phyloP scores from a whole-genome alignment of 1,140 invertebrate genomes.

The Scaptomyza pallida region DNA sequence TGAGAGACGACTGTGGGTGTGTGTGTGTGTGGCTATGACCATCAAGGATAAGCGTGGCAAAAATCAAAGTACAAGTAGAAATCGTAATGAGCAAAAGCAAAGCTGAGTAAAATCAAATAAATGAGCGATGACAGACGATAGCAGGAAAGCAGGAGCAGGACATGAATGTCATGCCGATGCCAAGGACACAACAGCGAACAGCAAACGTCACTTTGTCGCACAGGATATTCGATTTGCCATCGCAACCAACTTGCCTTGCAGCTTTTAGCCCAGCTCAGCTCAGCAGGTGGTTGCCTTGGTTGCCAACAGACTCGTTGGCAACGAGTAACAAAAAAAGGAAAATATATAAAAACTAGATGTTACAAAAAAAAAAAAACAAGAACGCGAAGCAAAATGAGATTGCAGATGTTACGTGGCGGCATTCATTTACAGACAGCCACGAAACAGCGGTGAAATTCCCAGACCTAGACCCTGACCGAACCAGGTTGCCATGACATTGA shows the following conservation, averaged over 20 bases:
- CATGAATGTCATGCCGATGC: conserved; percentile 13
- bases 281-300: conserved; percentile 38
- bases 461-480: too few relatives aligned
- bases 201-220: conserved; percentile 29
- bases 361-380: too few relatives aligned
- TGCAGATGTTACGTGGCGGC: too few relatives aligned
- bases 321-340: too few relatives aligned
- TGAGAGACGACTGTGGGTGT: conserved; percentile 18
- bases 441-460: too few relatives aligned
- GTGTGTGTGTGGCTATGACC: background rate
- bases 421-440: too few relatives aligned
- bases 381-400: too few relatives aligned
- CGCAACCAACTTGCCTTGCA: background rate
- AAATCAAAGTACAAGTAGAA: conserved; percentile 56
- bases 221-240: conserved; percentile 43
- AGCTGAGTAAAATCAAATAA: conserved; percentile 53
- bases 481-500: too few relatives aligned
- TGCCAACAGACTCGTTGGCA: too few relatives aligned
- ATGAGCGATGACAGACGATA: conserved; percentile 31
- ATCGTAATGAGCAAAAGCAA: conserved; percentile 25
- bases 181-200: conserved; percentile 30
- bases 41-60: conserved; percentile 51
- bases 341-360: too few relatives aligned
- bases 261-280: background rate
- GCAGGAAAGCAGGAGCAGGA: background rate